Percentiles rank a stretch among this genome's conserved stretches.
Evolutionary conservation across 2,797 vertebrate species (phyloP).

Genomic region (Halcyon smyrnensis): DNA sequence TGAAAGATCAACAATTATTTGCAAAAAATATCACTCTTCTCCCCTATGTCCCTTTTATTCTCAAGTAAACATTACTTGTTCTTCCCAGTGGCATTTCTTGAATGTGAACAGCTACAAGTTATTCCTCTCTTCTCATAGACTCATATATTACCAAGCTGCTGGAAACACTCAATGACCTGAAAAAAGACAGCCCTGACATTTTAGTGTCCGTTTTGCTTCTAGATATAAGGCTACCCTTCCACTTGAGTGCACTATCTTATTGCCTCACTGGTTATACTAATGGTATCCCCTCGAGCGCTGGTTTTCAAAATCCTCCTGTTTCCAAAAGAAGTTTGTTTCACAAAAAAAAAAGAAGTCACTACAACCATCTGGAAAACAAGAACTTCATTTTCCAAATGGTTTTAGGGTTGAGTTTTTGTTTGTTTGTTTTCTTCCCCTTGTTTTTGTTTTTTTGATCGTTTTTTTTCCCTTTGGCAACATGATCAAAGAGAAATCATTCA

Average conservation of each 20-base stretch:
- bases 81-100: slow-evolving; percentile 40
- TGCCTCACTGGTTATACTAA: slow-evolving; percentile 4
- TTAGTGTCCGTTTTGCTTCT: not conserved
- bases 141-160: slow-evolving; percentile 38
- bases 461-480: not conserved
- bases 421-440: no score
- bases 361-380: not conserved
- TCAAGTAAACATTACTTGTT: not conserved
- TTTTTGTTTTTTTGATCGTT: not conserved
- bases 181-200: slow-evolving; percentile 69
- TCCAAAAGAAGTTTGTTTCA: not conserved
- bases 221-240: slow-evolving; percentile 37
- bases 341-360: not conserved
- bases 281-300: not conserved
- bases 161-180: slow-evolving; percentile 54
- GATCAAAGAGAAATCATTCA: not conserved
- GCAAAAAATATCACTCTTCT: rapidly evolving
- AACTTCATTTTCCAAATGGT: not conserved
- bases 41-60: not conserved
- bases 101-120: slow-evolving; percentile 8
- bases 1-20: not conserved
- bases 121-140: slow-evolving; percentile 26
- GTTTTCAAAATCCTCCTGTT: not conserved
- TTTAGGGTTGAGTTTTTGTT: not conserved
- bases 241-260: not conserved